These are phyloP conservation scores for Cyanoramphus novaezelandiae DNA, from an alignment of 2,113 vertebrate genomes.

Conservation along the genomic window DNA sequence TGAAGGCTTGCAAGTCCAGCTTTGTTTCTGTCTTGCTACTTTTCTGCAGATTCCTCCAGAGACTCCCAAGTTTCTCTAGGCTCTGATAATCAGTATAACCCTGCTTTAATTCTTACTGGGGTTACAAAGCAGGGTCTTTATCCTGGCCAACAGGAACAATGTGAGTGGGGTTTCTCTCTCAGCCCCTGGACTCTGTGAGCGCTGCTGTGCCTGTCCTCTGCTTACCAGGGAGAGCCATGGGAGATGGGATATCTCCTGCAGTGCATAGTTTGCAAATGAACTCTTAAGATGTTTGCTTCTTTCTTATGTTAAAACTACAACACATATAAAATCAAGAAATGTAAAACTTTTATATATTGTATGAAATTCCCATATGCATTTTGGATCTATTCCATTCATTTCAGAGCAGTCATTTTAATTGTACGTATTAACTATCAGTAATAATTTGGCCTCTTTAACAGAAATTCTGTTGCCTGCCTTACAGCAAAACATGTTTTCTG, in stretches of 20 bases:
- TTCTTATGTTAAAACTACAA: not conserved
- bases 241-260: not conserved
- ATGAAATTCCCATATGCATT: not conserved
- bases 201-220: not conserved
- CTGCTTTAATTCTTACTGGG: not conserved
- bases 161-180: not conserved
- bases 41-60: not conserved
- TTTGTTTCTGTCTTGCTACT: not conserved
- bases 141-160: not conserved
- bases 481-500: conserved; percentile 32
- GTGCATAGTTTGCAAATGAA: not conserved
- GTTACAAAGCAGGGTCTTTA: not conserved
- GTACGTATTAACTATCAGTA: not conserved
- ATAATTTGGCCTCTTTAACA: not conserved
- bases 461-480: conserved; percentile 14
- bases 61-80: not conserved
- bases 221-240: not conserved
- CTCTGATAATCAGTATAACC: not conserved
- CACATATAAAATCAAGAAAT: not conserved
- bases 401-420: not conserved
- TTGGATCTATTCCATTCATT: not conserved
- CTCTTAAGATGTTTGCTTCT: not conserved
- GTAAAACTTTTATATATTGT: conserved; percentile 10
- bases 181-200: not conserved
- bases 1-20: not conserved